These are phyloP conservation scores for Corticium candelabrum DNA, from an alignment of 37 sponge, comb jelly and placozoan genomes.

Conservation along the genomic window DNA sequence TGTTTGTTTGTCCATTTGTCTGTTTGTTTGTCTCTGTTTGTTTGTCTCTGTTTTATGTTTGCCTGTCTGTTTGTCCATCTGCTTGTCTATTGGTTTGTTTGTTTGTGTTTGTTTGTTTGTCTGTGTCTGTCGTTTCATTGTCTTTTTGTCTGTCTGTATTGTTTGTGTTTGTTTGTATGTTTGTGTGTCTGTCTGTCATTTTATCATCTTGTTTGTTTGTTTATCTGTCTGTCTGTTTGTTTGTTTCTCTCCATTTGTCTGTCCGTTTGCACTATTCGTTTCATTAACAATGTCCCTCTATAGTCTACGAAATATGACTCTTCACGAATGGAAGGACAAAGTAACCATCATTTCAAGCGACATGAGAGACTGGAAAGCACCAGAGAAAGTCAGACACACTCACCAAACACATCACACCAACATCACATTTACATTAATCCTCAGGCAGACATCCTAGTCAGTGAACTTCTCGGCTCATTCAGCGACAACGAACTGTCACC, in stretches of 20 bases:
- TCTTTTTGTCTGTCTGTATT: no score
- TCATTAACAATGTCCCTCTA: neutral
- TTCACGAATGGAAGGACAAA: conserved; percentile 55
- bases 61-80: no score
- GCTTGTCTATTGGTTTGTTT: no score
- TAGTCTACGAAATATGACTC: conserved; percentile 58
- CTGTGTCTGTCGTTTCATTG: no score
- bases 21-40: no score
- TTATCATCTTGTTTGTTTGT: no score
- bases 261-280: neutral
- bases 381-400: conserved; percentile 49
- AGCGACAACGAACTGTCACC: conserved; percentile 99
- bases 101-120: no score
- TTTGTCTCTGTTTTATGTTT: no score
- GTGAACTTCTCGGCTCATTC: conserved; percentile 98
- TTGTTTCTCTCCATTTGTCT: neutral
- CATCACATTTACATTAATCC: neutral
- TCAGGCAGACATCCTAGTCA: conserved; percentile 89
- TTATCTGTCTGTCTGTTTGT: neutral
- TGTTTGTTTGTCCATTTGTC: no score
- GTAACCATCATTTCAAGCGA: conserved; percentile 80
- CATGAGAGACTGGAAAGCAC: conserved; percentile 90
- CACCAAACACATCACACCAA: neutral
- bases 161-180: no score
- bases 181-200: no score